Conservation (phyloP, 2,888 invertebrate species). For the Himalopsyche kuldschensis region DNA sequence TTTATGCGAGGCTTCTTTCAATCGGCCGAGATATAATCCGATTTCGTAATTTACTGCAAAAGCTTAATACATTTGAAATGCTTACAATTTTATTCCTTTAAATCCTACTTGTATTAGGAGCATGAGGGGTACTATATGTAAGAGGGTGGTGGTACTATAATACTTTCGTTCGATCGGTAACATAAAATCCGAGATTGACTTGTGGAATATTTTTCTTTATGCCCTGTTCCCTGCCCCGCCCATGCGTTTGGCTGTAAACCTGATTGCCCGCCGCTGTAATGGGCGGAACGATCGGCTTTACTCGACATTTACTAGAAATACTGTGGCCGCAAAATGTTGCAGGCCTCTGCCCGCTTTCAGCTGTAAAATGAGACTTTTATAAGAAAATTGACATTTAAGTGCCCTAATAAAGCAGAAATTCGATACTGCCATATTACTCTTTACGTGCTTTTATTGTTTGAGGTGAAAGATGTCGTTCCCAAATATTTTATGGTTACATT, state of each 20-base stretch:
- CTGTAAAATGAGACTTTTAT: background rate
- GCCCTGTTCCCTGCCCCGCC: background rate
- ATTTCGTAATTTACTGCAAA: too few species aligned
- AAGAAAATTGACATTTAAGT: background rate
- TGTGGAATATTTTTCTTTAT: too few species aligned
- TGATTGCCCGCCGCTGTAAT: background rate
- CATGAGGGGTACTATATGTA: too few species aligned
- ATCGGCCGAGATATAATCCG: too few species aligned
- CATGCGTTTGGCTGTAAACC: background rate
- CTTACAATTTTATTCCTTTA: too few species aligned
- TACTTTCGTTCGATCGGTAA: too few species aligned
- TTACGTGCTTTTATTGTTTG: background rate
- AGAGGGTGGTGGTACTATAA: too few species aligned
- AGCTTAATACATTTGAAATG: too few species aligned
- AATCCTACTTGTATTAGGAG: too few species aligned
- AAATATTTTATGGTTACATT: too few species aligned
- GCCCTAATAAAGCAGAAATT: background rate
- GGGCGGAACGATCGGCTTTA: background rate
- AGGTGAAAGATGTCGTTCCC: background rate
- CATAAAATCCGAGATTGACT: too few species aligned
- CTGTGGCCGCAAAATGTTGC: background rate
- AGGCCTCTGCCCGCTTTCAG: background rate
- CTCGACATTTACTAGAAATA: background rate
- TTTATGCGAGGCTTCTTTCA: too few species aligned
- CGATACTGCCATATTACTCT: background rate